Conservation (phyloP, 1,140 invertebrate genomes). For the Bactericera cockerelli region DNA sequence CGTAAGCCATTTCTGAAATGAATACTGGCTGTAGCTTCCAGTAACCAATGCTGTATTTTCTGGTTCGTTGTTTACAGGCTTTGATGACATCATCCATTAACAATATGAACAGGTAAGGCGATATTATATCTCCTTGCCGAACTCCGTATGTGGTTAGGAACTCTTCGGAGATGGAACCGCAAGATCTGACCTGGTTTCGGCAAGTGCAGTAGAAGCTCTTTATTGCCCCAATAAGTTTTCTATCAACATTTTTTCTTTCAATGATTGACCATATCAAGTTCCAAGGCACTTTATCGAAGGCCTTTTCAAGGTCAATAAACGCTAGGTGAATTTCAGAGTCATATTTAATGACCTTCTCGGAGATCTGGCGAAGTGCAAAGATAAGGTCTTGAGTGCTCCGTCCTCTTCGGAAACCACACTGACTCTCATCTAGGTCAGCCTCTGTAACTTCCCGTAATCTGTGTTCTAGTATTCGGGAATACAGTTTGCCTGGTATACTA, state of each 20-base stretch:
- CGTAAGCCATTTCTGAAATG: not conserved
- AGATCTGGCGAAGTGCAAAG: not conserved
- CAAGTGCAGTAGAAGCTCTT: not conserved
- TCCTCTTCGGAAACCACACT: conserved; percentile 3
- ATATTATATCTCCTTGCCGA: not conserved
- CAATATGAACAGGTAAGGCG: not conserved
- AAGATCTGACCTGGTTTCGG: not conserved
- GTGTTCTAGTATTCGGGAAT: conserved; percentile 9
- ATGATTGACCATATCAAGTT: not conserved
- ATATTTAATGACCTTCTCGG: not conserved
- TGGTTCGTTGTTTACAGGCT: conserved; percentile 1
- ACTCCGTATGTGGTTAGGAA: not conserved
- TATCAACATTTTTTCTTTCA: not conserved
- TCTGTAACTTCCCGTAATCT: not conserved
- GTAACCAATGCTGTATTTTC: not conserved
- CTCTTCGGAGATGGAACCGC: not conserved
- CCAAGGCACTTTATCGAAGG: not conserved
- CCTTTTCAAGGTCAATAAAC: not conserved
- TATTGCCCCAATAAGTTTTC: not conserved
- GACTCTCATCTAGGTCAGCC: not conserved
- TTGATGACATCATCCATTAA: conserved; percentile 1
- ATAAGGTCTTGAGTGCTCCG: not conserved
- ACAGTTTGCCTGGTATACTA: conserved; percentile 13
- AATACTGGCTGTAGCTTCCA: not conserved
- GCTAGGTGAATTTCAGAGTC: not conserved